phyloP scores from a whole-genome alignment of 2,113 vertebrate species.

The Prochilodus magdalenae region DNA sequence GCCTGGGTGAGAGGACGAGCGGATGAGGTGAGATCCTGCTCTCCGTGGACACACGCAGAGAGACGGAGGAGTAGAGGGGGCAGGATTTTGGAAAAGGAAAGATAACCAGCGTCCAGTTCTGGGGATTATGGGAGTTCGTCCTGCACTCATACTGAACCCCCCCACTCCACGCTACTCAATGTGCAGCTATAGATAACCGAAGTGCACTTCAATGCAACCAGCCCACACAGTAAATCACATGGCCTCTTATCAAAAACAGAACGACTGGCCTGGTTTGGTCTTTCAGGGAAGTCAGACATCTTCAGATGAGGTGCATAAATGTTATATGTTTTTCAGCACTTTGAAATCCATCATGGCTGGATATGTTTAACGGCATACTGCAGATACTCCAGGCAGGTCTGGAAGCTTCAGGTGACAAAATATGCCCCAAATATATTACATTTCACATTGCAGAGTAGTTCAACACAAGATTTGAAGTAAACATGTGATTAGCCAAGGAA shows the following conservation, averaged over 20 bases:
- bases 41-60: conserved; percentile 28
- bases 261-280: not conserved
- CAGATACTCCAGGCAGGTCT: not conserved
- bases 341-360: not conserved
- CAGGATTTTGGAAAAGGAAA: conserved; percentile 60
- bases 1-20: conserved; percentile 36
- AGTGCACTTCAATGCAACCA: not conserved
- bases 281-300: not conserved
- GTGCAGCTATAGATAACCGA: not conserved
- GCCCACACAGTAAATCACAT: not conserved
- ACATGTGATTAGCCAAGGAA: not conserved
- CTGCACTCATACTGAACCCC: conserved; percentile 28
- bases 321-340: not conserved
- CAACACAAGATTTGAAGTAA: not conserved
- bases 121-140: conserved; percentile 44
- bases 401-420: not conserved
- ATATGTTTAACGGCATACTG: not conserved
- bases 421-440: not conserved
- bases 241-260: conserved; percentile 4
- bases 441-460: not conserved
- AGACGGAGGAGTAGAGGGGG: conserved; percentile 31
- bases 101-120: conserved; percentile 54
- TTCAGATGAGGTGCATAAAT: conserved; percentile 15
- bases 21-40: conserved; percentile 41
- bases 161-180: not conserved